These are phyloP conservation scores for Melinaea marsaeus DNA, from an alignment of 2,888 invertebrate genomes.

Conservation along the genomic window DNA sequence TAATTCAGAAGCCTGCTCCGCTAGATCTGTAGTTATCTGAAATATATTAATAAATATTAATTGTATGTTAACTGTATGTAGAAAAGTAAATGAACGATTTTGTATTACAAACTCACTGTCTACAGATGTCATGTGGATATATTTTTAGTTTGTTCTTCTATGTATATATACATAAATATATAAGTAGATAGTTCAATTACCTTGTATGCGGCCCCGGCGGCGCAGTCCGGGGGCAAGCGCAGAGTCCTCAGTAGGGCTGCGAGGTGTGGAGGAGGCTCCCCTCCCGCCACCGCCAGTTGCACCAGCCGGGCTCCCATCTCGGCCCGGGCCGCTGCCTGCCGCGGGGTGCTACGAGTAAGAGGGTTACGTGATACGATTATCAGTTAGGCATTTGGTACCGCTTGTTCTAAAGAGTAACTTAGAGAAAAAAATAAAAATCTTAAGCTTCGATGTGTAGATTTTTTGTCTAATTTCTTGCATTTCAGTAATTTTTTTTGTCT, in stretches of 20 bases:
- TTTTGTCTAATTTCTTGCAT: too few species aligned
- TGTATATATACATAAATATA: too few species aligned
- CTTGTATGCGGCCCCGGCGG: slow-evolving; percentile 49
- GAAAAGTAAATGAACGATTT: neutral
- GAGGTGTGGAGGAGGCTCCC: slow-evolving; percentile 45
- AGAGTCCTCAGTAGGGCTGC: slow-evolving; percentile 50
- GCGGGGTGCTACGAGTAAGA: slow-evolving; percentile 30
- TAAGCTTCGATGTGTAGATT: too few species aligned
- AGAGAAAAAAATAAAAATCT: too few species aligned
- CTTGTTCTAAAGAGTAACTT: too few species aligned
- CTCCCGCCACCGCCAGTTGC: slow-evolving; percentile 56
- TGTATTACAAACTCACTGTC: too few species aligned
- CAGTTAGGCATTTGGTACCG: too few species aligned
- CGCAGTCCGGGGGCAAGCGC: slow-evolving; percentile 58
- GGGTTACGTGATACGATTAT: neutral
- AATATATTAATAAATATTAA: slow-evolving; percentile 2
- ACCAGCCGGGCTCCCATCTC: slow-evolving; percentile 65
- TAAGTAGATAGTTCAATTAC: slow-evolving; percentile 33
- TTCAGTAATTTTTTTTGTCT: too few species aligned
- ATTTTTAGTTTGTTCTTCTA: too few species aligned
- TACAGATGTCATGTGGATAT: too few species aligned
- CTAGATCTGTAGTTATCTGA: slow-evolving; percentile 59
- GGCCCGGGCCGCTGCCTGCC: slow-evolving; percentile 46
- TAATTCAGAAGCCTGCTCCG: slow-evolving; percentile 53
- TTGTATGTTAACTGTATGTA: neutral